Conservation (phyloP, 1,140 invertebrate genomes). For the Olivierus martensii region DNA sequence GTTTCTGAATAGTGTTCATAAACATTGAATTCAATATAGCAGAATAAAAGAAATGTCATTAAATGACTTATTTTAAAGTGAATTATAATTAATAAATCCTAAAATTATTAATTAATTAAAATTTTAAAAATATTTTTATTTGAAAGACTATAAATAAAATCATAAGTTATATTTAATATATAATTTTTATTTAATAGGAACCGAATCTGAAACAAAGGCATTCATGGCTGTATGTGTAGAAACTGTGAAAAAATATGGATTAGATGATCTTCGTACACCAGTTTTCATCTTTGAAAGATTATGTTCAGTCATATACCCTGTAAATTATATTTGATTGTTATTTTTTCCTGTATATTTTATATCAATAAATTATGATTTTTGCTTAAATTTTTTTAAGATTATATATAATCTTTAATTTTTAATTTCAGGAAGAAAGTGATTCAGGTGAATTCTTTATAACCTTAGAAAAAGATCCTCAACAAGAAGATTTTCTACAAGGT, state of each 20-base stretch:
- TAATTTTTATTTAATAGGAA: slow-evolving; percentile 44
- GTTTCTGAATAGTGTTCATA: too few species aligned
- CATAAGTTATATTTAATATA: too few species aligned
- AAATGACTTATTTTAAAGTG: too few species aligned
- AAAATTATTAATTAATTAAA: slow-evolving; percentile 2
- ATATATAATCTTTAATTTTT: too few species aligned
- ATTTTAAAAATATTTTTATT: too few species aligned
- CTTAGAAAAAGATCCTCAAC: slow-evolving; percentile 94
- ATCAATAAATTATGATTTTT: too few species aligned
- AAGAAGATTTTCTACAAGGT: slow-evolving; percentile 95
- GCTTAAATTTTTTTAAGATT: too few species aligned
- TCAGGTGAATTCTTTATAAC: slow-evolving; percentile 92
- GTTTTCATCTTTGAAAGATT: slow-evolving; percentile 91
- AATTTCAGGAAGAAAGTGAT: slow-evolving; percentile 71
- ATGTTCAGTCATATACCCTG: slow-evolving; percentile 91
- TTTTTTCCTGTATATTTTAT: neutral
- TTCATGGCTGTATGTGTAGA: slow-evolving; percentile 97
- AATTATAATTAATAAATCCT: too few species aligned
- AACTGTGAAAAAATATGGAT: slow-evolving; percentile 82
- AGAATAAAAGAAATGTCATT: too few species aligned
- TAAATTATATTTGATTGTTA: too few species aligned
- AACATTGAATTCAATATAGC: too few species aligned
- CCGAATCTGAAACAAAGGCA: slow-evolving; percentile 86
- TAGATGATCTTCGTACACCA: slow-evolving; percentile 85
- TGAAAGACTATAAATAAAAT: too few species aligned